phyloP scores from a whole-genome alignment of 2,113 vertebrate genomes.

The Stercorarius parasiticus region DNA sequence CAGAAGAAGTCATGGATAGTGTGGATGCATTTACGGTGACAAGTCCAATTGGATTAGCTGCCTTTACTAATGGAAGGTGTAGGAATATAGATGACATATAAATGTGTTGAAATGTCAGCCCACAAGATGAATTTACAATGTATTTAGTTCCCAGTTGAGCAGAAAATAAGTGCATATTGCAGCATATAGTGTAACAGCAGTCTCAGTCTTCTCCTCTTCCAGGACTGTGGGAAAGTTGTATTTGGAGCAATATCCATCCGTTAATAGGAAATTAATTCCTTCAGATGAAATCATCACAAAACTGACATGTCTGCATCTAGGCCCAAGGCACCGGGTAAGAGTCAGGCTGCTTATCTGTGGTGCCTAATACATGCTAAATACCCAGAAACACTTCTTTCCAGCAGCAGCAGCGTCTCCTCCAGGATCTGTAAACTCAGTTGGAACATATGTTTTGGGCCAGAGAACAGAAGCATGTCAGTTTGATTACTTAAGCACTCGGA shows the following conservation, averaged over 20 bases:
- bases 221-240: background rate
- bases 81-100: background rate
- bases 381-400: background rate
- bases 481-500: background rate
- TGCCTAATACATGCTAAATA: background rate
- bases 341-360: background rate
- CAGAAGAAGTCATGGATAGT: background rate
- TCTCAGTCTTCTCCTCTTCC: background rate
- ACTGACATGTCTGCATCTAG: background rate
- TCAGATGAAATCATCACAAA: background rate
- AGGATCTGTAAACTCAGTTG: background rate
- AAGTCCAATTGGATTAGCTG: background rate
- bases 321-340: background rate
- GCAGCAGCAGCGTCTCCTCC: background rate
- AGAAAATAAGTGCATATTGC: background rate
- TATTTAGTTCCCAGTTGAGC: background rate
- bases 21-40: background rate
- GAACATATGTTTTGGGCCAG: background rate
- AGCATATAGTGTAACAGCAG: background rate
- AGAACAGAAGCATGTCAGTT: background rate
- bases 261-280: background rate
- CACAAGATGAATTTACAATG: background rate
- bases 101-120: background rate
- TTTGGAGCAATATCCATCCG: background rate
- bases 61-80: background rate